Evolutionary conservation across 1,140 invertebrate species (phyloP), one percentile per base, ranked within the genome.

Genomic region (Sipha flava): DNA sequence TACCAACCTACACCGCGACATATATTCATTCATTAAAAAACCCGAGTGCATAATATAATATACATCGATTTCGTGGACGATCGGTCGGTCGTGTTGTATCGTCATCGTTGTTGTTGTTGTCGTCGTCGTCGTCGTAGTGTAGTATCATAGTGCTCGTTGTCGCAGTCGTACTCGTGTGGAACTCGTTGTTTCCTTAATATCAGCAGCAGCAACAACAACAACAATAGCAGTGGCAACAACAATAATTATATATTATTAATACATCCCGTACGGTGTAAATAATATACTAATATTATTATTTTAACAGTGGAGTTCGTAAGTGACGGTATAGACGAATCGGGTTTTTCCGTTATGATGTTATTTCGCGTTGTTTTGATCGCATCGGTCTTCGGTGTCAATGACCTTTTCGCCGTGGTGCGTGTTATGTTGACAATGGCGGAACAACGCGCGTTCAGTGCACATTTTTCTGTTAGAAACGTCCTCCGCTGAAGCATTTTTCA

Each of bases 341-440:
- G 52, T 37, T 68, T 75, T 77, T 77, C 73, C 73, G 73, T 77
- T 77, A 75, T 75, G 49, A 52, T 43, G 43, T 66, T 75, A 77
- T 77, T 77, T 59, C 73, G 73, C 49, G 73, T 59, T 77, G 73
- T 77, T 77, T 77, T 77, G 73, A 77, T 77, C 52, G 73, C 52
- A 18, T 59, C 49, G 49, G 52, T 21, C 52, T 23, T 9, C 21
- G 73, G 73, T 77, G 73, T 77, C 73, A 77, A 59, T 77, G 73
- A 77, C 73, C 73, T 77, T 77, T 77, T 59, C 34, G 34, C 34
- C 52, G 73, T 29, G 52, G 52, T 59, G 73, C 73, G 73, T 77
- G 73, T 73, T 73, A 29, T 52, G 47, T 59, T 54, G 52, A 77
- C 31, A 57, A 77, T 77, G 73, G 73, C 73, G 52, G 52, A 59